Evolutionary conservation across 2,113 vertebrate species (phyloP), one percentile per base, ranked within the genome.

Genomic region (Ursus arctos): DNA sequence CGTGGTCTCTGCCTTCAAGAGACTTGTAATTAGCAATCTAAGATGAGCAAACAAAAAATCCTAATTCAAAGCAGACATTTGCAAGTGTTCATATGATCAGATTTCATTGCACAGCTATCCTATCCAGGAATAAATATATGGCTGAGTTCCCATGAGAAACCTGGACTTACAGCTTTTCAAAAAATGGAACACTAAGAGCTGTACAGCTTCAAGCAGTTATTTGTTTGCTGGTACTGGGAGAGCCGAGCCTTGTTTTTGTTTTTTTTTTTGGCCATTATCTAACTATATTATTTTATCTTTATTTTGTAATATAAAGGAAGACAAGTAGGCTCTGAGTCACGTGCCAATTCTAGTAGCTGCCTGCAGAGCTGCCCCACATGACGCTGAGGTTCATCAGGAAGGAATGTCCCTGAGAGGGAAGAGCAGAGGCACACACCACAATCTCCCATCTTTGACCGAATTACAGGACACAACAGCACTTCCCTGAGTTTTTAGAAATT

Each of bases 61-160:
- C 11, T 76, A 76, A 59, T 86, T 40, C 40, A 93, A 67, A 40
- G 4, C 26, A 85, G 28, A 90, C 40, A 47, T 43, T 92, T 67
- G 2, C 6, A 79, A 83, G 9, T 31, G 2, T 74, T 86, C 31
- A 40, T 49, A 53, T 69, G 7, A 80, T 95, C 24, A 43, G 55
- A 90, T 82, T 47, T 79, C 53, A 61, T 65, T 67, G 33, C 19
- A 85, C 9, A n/a, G 55, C 88, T 61, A 74, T 86, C 26, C 55
- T 76, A 28, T 18, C 65, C 81, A 8, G 18, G 53, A 24, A 15
- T 12, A 83, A 93, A 83, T 47, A 7, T n/a, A 49, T 31, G 22
- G 22, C 24, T 77, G 31, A 36, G 19, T 43, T 92, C 49, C 15
- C 18, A 55, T 61, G 24, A 59, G 19, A 85, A 69, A 49, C 2